These are phyloP conservation scores for Siniperca knerii DNA, from an alignment of 2,113 vertebrate genomes.

Conservation along the genomic window DNA sequence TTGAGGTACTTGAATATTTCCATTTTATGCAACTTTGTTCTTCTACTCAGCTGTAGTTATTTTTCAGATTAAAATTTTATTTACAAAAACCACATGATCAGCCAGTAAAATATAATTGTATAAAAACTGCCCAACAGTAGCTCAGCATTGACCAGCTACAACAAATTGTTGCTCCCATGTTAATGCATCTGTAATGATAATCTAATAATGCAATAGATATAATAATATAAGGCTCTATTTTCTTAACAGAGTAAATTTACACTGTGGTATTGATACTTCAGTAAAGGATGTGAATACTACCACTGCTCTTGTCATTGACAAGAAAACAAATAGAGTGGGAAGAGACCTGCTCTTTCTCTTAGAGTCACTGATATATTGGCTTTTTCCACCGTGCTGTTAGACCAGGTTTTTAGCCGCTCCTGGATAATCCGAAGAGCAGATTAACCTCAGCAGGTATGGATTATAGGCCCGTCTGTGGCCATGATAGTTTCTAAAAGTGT, in stretches of 20 bases:
- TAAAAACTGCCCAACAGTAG: background rate
- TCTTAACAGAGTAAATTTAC: background rate
- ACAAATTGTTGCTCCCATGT: background rate
- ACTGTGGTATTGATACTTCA: background rate
- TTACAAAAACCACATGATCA: background rate
- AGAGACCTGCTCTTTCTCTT: background rate
- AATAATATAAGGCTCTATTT: background rate
- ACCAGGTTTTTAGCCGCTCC: conserved; percentile 42
- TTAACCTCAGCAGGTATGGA: conserved; percentile 63
- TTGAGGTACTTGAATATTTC: background rate
- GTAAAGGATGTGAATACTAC: background rate
- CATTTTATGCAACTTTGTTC: background rate
- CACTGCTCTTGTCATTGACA: background rate
- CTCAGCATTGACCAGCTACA: background rate
- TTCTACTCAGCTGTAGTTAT: too few species aligned
- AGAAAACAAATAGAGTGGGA: background rate
- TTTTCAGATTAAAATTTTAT: background rate
- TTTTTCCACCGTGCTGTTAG: conserved; percentile 3
- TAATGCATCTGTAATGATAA: background rate
- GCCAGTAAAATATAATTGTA: background rate
- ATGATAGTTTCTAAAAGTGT: conserved; percentile 64
- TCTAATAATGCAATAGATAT: background rate
- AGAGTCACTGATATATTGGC: conserved; percentile 32
- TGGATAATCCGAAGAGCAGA: conserved; percentile 68
- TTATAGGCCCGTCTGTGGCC: conserved; percentile 55